A percentile compares a stretch with the other conserved stretches of the same genome.
These are phyloP conservation scores for Cloeon dipterum DNA, from an alignment of 2,888 invertebrate species.

Conservation along the genomic window DNA sequence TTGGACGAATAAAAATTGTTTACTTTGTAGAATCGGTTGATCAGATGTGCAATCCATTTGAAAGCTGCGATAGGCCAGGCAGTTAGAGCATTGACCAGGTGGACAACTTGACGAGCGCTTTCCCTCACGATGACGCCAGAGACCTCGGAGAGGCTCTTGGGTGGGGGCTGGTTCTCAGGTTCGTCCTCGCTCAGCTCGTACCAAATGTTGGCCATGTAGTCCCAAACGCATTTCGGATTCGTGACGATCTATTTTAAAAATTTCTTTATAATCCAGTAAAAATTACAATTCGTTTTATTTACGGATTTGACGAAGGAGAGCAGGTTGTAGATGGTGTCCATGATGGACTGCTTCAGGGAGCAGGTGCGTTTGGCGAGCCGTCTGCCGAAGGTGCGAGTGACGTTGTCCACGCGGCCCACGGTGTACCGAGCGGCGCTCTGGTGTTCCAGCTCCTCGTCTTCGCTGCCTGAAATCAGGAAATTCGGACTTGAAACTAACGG, in stretches of 20 bases:
- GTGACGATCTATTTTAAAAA: too few species aligned
- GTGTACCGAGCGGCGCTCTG: conserved; percentile 24
- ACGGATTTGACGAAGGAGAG: conserved; percentile 59
- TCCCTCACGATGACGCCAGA: conserved; percentile 54
- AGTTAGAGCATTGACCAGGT: conserved; percentile 35
- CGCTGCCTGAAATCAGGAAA: neutral
- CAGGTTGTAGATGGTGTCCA: conserved; percentile 48
- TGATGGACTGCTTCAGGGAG: conserved; percentile 54
- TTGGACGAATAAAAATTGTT: too few species aligned
- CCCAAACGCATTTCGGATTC: conserved; percentile 46
- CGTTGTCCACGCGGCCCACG: conserved; percentile 52
- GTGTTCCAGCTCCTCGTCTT: neutral
- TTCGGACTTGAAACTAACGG: too few species aligned
- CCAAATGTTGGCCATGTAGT: conserved; percentile 52
- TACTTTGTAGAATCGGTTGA: neutral
- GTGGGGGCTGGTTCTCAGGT: conserved; percentile 66
- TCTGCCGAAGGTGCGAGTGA: conserved; percentile 52
- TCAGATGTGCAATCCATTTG: conserved; percentile 14
- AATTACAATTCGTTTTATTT: too few species aligned
- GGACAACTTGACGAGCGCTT: conserved; percentile 51
- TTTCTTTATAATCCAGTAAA: too few species aligned
- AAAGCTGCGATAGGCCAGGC: conserved; percentile 31
- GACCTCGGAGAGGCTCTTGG: conserved; percentile 52
- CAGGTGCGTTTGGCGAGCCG: conserved; percentile 53
- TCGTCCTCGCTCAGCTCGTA: conserved; percentile 44